Evolutionary conservation across 2,113 vertebrate species (phyloP), one percentile per base, ranked within the genome.

Genomic region (Hippopotamus amphibius): DNA sequence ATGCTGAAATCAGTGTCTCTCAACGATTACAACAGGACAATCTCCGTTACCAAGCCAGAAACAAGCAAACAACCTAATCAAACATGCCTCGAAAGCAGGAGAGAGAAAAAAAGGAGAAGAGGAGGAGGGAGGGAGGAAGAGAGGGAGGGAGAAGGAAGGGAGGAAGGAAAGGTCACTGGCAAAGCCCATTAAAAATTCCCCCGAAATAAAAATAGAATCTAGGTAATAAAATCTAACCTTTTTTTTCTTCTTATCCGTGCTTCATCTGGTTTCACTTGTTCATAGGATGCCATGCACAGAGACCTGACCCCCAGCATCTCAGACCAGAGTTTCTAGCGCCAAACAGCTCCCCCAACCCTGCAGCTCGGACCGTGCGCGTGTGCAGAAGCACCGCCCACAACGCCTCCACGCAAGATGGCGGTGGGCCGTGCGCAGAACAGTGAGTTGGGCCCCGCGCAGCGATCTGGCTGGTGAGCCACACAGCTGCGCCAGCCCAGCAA

Each of bases 331-430:
- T 22, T 19, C 19, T 10, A n/a, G 11, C 10, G 50, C 33, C 76
- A n/a, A n/a, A 14, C 0, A 30, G 30, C 76, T 22, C 30, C 46
- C 30, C 10, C 50, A 14, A 28, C 2, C 17, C 50, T 50, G 30
- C 76, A 19, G 74, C 19, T 8, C 50, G 14, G 72, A 17, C 7
- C 26, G 6, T 37, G 37, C 37, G 37, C 37, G 2, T 2, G 74
- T 4, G 48, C 48, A n/a, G 48, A 53, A 21, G 16, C 30, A 5
- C 48, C 2, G 30, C 30, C 10, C 19, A 21, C 4, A 0, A 9
- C n/a, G 11, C 19, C 50, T 55, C 28, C 33, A 2, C 30, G 22
- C 33, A n/a, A 0, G 1, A n/a, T 2, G 50, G 48, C 19, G 30
- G 19, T 1, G 17, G 0, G 19, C 76, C 17, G 22, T 2, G 30